phyloP scores from a whole-genome alignment of 1,140 invertebrate genomes.

The Bombus picipes region DNA sequence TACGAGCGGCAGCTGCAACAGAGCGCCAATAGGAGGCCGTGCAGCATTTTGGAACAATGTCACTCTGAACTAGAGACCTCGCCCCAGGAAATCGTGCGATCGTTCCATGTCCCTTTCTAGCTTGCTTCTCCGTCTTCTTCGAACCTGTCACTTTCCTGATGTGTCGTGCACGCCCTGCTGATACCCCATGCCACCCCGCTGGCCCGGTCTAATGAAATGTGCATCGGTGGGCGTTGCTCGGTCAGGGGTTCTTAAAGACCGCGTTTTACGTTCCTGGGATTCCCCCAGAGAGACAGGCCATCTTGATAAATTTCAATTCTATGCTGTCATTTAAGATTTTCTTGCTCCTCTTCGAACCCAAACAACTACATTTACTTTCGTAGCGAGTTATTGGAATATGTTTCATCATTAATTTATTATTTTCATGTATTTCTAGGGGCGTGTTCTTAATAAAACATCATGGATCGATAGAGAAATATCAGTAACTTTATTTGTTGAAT shows the following conservation, averaged over 20 bases:
- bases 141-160: slow-evolving; percentile 35
- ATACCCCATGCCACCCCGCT: slow-evolving; percentile 40
- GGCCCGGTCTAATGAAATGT: slow-evolving; percentile 55
- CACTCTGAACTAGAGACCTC: slow-evolving; percentile 28
- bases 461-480: not conserved
- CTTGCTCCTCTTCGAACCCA: not conserved
- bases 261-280: slow-evolving; percentile 35
- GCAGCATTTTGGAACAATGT: slow-evolving; percentile 64
- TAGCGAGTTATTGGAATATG: not conserved
- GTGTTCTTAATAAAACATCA: no score
- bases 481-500: no score
- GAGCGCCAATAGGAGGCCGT: slow-evolving; percentile 45
- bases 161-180: slow-evolving; percentile 42
- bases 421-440: not conserved
- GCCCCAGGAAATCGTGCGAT: slow-evolving; percentile 60
- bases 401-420: not conserved
- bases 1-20: slow-evolving; percentile 53
- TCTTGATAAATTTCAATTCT: slow-evolving; percentile 47
- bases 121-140: not conserved
- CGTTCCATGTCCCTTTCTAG: slow-evolving; percentile 30
- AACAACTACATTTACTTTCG: no score
- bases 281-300: slow-evolving; percentile 26
- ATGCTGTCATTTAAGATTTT: slow-evolving; percentile 27
- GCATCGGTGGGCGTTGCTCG: slow-evolving; percentile 54
- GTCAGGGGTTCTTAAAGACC: slow-evolving; percentile 12